phyloP scores from a whole-genome alignment of 2,888 invertebrate genomes.

The Leptinotarsa juncta region DNA sequence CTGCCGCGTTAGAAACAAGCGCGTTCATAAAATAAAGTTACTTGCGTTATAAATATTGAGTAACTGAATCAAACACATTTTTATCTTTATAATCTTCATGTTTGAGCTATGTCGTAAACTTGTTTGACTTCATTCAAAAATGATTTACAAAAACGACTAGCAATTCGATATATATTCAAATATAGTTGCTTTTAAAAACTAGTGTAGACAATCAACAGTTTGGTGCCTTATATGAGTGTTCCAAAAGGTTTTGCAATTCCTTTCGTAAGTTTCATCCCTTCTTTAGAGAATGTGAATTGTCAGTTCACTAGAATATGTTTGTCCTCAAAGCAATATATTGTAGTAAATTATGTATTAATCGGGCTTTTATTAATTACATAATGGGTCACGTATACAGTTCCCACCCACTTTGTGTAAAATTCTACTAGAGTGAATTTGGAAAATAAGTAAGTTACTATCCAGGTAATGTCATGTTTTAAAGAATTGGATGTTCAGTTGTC shows the following conservation, averaged over 20 bases:
- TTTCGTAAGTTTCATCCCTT: not conserved
- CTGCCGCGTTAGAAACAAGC: too few species aligned
- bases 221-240: not conserved
- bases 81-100: slow-evolving; percentile 11
- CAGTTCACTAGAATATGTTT: not conserved
- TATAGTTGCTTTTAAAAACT: not conserved
- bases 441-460: too few species aligned
- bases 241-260: not conserved
- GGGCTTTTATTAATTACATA: not conserved
- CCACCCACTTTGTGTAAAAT: too few species aligned
- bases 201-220: not conserved
- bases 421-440: too few species aligned
- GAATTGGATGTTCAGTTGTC: too few species aligned
- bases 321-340: not conserved
- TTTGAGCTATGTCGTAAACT: not conserved
- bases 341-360: not conserved
- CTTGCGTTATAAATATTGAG: not conserved
- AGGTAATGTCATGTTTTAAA: too few species aligned
- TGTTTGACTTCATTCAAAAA: slow-evolving; percentile 6
- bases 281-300: not conserved
- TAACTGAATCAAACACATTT: slow-evolving; percentile 7
- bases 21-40: too few species aligned
- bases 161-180: not conserved
- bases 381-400: not conserved
- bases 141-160: slow-evolving; percentile 14